Conservation (phyloP, 2,113 vertebrate genomes). For the Bubo scandiacus region DNA sequence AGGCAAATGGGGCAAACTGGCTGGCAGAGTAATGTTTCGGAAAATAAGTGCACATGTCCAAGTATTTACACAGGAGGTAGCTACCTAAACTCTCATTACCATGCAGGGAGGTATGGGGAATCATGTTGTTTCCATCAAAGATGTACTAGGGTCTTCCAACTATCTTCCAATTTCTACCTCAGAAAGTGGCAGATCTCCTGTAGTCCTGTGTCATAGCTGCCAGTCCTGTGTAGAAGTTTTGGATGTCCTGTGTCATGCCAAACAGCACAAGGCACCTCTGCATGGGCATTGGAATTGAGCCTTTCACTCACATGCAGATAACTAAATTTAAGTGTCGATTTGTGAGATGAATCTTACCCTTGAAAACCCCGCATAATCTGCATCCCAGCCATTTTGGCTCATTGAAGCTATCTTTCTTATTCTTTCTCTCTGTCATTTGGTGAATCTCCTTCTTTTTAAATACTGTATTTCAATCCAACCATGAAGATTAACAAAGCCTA, state of each 20-base stretch:
- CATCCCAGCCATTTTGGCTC: not conserved
- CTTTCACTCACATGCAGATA: not conserved
- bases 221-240: not conserved
- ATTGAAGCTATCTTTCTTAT: not conserved
- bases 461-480: not conserved
- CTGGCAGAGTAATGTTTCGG: not conserved
- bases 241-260: not conserved
- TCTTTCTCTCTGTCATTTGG: not conserved
- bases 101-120: rapidly evolving
- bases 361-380: not conserved
- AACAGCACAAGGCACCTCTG: not conserved
- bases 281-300: too few species aligned
- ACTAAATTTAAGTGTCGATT: not conserved
- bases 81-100: not conserved
- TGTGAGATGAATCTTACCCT: not conserved
- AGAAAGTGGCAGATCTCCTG: not conserved
- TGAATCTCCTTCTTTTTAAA: not conserved
- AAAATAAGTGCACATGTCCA: not conserved
- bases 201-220: not conserved
- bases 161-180: not conserved
- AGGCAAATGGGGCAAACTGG: not conserved
- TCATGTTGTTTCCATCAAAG: not conserved
- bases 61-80: not conserved
- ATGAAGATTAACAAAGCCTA: not conserved
- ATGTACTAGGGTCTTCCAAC: not conserved